Evolutionary conservation across 2,113 vertebrate genomes (phyloP), one percentile per base, ranked within the genome.

Genomic region (Chloroceryle aenea): DNA sequence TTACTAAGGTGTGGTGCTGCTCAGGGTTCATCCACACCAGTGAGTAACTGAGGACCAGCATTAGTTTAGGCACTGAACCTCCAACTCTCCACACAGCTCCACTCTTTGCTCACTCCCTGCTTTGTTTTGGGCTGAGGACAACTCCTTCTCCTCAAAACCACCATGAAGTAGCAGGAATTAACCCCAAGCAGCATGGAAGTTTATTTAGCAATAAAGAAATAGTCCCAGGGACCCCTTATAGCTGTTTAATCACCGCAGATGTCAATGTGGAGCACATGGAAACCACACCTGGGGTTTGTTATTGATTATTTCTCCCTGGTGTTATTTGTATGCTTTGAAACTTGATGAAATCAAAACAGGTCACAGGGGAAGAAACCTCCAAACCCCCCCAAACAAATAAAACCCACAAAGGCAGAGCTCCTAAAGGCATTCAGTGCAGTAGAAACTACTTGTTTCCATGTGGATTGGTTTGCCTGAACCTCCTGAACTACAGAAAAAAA

Each of bases 21-120:
- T 53, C 32, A 9, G 2, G 42, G 8, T 12, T 38, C 52, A 5
- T 38, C 38, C 10, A 4, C 13, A 12, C 0, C 42, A 22, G 6
- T 7, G 11, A 3, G 6, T 7, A 13, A 3, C 19, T 19, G 63
- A 66, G 38, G 15, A 42, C 12, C 30, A 12, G 9, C 6, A 16
- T 14, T 19, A 36, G 13, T 43, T 62, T 10, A 56, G 69, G 59
- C 14, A 32, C 30, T 43, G 62, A 10, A 30, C 6, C 30, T 59
- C 23, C 26, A 13, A 13, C 4, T 43, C 11, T 17, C 56, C 56
- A n/a, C 27, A 9, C 17, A 38, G 17, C 34, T 58, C 32, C 32
- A 10, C 7, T 2, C 3, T 40, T 85, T 34, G 10, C 9, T 72
- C 32, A 53, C 7, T 11, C 25, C 26, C 48, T 22, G 10, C 9